These are phyloP conservation scores for Eremophila alpestris DNA, from an alignment of 2,797 vertebrate species.

Conservation along the genomic window DNA sequence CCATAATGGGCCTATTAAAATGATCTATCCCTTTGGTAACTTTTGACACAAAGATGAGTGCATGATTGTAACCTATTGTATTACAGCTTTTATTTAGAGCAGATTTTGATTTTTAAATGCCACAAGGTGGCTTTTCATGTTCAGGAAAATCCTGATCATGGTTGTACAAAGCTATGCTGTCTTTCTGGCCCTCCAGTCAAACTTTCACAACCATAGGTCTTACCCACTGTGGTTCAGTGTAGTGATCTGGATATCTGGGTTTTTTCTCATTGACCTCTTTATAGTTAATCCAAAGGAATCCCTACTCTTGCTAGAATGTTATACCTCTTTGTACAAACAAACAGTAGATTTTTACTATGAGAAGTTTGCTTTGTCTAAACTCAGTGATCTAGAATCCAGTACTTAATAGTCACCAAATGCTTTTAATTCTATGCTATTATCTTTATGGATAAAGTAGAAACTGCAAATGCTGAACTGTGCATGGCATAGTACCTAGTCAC, in stretches of 20 bases:
- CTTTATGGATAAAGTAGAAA: neutral
- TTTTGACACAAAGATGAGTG: neutral
- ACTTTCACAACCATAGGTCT: neutral
- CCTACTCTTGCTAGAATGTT: neutral
- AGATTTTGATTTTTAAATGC: neutral
- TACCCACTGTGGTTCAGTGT: neutral
- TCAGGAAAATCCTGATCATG: neutral
- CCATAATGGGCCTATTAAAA: neutral
- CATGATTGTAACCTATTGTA: neutral
- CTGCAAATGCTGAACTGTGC: neutral
- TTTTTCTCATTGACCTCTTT: neutral
- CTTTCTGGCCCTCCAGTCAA: neutral
- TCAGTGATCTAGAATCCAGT: neutral
- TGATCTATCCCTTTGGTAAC: neutral
- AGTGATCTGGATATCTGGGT: neutral
- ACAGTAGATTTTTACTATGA: neutral
- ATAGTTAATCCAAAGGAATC: neutral
- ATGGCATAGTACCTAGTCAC: neutral
- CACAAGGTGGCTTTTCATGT: neutral
- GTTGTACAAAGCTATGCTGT: neutral
- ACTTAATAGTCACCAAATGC: neutral
- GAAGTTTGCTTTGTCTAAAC: neutral
- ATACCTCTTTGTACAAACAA: neutral
- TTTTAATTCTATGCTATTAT: neutral
- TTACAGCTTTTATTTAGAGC: neutral